Percentiles rank a stretch among this genome's conserved stretches.
Evolutionary conservation across 2,888 invertebrate genomes (phyloP).

Genomic region (Elysia crispata): DNA sequence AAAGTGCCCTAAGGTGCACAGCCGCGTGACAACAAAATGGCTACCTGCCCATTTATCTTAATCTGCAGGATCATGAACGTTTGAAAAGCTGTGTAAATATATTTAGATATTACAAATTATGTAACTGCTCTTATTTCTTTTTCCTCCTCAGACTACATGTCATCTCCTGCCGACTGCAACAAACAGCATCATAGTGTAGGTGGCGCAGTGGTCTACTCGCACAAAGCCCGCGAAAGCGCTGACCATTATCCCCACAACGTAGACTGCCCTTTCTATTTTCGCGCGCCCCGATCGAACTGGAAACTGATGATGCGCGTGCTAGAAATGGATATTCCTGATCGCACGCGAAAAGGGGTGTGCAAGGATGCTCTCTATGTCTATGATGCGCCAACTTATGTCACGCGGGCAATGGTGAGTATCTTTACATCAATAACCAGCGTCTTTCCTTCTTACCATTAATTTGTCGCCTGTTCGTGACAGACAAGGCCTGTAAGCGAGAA

Average conservation of each 20-base stretch:
- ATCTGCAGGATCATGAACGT: no score
- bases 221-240: slow-evolving; percentile 55
- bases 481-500: no score
- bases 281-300: slow-evolving; percentile 69
- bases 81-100: no score
- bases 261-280: slow-evolving; percentile 71
- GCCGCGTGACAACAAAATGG: no score
- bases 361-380: slow-evolving; percentile 76
- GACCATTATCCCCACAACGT: slow-evolving; percentile 63
- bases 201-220: slow-evolving; percentile 73
- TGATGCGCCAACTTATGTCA: slow-evolving; percentile 66
- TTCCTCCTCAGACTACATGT: slow-evolving; percentile 71
- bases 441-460: no score
- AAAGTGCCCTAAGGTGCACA: no score
- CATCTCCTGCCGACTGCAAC: slow-evolving; percentile 66
- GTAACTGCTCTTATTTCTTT: neutral
- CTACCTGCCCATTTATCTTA: no score
- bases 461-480: no score
- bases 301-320: slow-evolving; percentile 71
- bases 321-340: slow-evolving; percentile 73
- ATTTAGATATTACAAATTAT: no score
- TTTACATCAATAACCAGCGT: no score
- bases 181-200: slow-evolving; percentile 61
- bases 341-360: slow-evolving; percentile 64
- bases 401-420: slow-evolving; percentile 71